Percentiles rank a stretch among this genome's conserved stretches.
Evolutionary conservation across 2,113 vertebrate genomes (phyloP).

Genomic region (Zapus hudsonius): DNA sequence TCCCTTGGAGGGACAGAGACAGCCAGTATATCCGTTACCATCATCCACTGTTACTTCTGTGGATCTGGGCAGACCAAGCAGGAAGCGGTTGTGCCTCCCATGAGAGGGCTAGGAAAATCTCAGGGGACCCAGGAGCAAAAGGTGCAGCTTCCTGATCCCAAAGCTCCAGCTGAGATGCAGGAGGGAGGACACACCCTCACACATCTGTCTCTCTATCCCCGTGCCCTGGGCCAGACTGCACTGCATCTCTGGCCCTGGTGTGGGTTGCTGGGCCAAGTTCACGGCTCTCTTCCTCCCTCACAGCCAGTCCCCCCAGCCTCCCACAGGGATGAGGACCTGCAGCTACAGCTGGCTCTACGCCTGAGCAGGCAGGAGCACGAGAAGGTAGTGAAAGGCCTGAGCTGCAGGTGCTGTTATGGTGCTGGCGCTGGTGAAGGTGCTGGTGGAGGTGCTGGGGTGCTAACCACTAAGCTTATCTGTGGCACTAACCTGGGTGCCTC

Average conservation of each 20-base stretch:
- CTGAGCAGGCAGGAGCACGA: conserved; percentile 94
- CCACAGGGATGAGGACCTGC: conserved; percentile 94
- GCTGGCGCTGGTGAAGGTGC: conserved; percentile 10
- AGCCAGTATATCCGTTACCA: neutral
- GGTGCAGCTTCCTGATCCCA: neutral
- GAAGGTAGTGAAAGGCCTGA: conserved; percentile 88
- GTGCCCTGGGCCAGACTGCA: neutral
- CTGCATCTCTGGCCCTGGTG: neutral
- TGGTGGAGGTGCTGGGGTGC: conserved; percentile 52
- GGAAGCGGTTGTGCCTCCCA: neutral
- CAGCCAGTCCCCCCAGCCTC: conserved; percentile 88
- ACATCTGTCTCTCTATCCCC: neutral
- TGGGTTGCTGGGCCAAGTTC: conserved; percentile 24
- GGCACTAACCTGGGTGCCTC: conserved; percentile 40
- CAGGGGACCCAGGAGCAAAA: neutral
- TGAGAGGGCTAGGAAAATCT: neutral
- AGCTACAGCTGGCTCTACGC: conserved; percentile 94
- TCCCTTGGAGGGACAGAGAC: neutral
- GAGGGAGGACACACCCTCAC: neutral
- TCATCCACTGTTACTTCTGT: neutral
- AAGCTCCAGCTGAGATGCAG: neutral
- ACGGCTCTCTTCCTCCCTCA: conserved; percentile 83
- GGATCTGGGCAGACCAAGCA: neutral
- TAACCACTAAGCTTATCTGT: conserved; percentile 56
- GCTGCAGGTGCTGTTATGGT: neutral